Base-by-base conservation (phyloP, 2,797 vertebrate species). In the Schizothorax lantsangensis region DNA sequence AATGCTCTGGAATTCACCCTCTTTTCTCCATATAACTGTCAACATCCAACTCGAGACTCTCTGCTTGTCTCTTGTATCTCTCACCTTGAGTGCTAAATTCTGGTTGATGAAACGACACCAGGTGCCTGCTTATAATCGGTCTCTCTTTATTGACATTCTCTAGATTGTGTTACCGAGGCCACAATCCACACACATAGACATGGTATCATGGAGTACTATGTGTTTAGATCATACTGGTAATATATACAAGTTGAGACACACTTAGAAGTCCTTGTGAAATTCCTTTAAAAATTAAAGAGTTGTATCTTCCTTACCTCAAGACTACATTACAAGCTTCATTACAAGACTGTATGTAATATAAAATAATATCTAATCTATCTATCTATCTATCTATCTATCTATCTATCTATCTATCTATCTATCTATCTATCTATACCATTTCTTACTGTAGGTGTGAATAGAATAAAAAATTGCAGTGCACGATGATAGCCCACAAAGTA, bases 121-220 rank as follows among this genome's bases (percentile, higher is more conserved):
- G 84, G 77, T 62, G 84, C 30, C 68, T 73, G 68, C 11, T 81
- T 62, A 59, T 73, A 79, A 86, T 86, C 84, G 47, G 26, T 73
- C 52, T 64, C 40, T 85, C 5, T 30, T 81, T 69, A n/a, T 81
- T 86, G 19, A 62, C 68, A 72, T 81, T 72, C 68, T 72, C 30
- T 64, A 26, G 64, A 79, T 85, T 79, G 75, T 85, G 47, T 84
- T 77, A 64, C 43, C 0, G 12, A 74, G 43, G 72, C 49, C 33
- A 69, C 23, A 59, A 47, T 66, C 54, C 47, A 84, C 45, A 66
- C 59, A 84, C 12, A 15, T 54, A 38, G 15, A 49, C 54, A 33
- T 30, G 3, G 40, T 33, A 36, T 64, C 30, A 40, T 38, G 57
- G 2, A 54, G 62, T 4, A 69, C 30, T 54, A 14, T n/a, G 2